phyloP scores from a whole-genome alignment of 2,888 invertebrate genomes.

The Hoplodrina blanda region DNA sequence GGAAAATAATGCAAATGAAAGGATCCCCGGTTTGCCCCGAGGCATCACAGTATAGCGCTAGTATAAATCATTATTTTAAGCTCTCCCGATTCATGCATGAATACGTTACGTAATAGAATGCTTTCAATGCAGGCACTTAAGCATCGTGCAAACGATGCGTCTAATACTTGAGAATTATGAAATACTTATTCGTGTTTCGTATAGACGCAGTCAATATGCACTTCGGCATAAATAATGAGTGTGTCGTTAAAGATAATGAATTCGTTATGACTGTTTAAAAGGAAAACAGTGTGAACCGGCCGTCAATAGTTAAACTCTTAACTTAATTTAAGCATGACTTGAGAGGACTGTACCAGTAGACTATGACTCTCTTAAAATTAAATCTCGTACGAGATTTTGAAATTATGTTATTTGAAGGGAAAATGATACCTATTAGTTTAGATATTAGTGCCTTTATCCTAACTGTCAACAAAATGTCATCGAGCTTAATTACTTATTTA shows the following conservation, averaged over 20 bases:
- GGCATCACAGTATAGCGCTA: conserved; percentile 42
- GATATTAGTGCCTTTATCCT: neutral
- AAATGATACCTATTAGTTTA: too few relatives aligned
- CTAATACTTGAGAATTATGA: conserved; percentile 54
- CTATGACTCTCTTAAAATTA: too few relatives aligned
- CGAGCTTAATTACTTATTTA: too few relatives aligned
- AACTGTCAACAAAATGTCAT: too few relatives aligned
- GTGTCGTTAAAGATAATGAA: conserved; percentile 21
- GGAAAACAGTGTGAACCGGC: neutral
- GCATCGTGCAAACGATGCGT: conserved; percentile 56
- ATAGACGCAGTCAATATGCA: conserved; percentile 25
- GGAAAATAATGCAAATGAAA: conserved; percentile 87
- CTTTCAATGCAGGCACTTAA: conserved; percentile 63
- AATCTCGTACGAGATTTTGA: too few relatives aligned
- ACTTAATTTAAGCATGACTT: neutral
- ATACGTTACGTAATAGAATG: conserved; percentile 66
- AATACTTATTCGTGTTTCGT: conserved; percentile 41
- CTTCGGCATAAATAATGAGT: conserved; percentile 41
- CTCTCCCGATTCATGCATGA: conserved; percentile 62
- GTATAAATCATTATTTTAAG: conserved; percentile 71
- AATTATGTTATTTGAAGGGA: too few relatives aligned
- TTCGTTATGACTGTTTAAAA: conserved; percentile 29
- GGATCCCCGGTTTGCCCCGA: conserved; percentile 72
- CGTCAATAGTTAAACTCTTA: neutral
- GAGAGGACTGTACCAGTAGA: too few relatives aligned